These are phyloP conservation scores for Lepidostoma basale DNA, from an alignment of 1,140 invertebrate species.

Conservation along the genomic window DNA sequence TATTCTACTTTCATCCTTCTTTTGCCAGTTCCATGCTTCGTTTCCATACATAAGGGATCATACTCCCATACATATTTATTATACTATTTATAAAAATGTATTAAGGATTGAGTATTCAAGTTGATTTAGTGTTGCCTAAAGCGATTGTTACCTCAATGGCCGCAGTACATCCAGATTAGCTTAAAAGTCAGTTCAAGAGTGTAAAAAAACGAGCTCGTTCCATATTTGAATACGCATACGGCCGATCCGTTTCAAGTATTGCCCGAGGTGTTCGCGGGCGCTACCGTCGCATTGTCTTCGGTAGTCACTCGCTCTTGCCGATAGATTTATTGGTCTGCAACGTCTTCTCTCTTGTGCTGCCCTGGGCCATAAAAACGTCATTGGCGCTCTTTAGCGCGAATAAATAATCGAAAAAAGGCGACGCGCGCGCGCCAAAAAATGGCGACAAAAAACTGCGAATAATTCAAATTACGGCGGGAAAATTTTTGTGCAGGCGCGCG, in stretches of 20 bases:
- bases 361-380: slow-evolving; percentile 18
- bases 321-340: slow-evolving; percentile 22
- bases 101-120: too few relatives aligned
- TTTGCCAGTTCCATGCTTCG: too few relatives aligned
- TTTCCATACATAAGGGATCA: too few relatives aligned
- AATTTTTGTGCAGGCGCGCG: background rate
- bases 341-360: background rate
- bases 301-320: slow-evolving; percentile 3
- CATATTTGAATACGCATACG: slow-evolving; percentile 2
- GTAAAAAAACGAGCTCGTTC: too few relatives aligned
- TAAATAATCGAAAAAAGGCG: slow-evolving; percentile 13
- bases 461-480: slow-evolving; percentile 3
- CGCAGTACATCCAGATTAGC: too few relatives aligned
- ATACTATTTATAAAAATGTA: too few relatives aligned
- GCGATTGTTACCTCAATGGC: too few relatives aligned
- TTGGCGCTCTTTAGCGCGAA: slow-evolving; percentile 10
- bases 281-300: slow-evolving; percentile 11
- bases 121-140: too few relatives aligned
- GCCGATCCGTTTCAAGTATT: background rate
- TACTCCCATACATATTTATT: too few relatives aligned
- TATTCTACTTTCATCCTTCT: too few relatives aligned
- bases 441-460: background rate
- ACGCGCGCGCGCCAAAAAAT: slow-evolving; percentile 11
- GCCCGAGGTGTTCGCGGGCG: slow-evolving; percentile 8
- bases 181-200: too few relatives aligned